These are phyloP conservation scores for Herpailurus yagouaroundi DNA, from an alignment of 2,113 vertebrate species.

Conservation along the genomic window DNA sequence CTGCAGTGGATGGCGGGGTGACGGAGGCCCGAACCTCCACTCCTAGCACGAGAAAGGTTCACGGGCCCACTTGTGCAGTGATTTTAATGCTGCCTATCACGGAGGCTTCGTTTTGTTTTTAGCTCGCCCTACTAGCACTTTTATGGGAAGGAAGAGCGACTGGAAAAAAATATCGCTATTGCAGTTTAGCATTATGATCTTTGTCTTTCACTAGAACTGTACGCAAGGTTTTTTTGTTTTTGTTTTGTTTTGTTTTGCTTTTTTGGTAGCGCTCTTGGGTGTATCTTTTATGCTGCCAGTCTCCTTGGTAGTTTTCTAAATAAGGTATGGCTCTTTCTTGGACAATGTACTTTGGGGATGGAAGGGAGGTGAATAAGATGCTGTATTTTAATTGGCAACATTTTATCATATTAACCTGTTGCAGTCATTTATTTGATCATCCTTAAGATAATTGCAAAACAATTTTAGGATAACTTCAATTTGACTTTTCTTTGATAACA, in stretches of 20 bases:
- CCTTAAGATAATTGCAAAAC: not conserved
- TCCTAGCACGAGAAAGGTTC: rapidly evolving
- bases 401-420: not conserved
- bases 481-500: not conserved
- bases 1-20: not conserved
- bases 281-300: not conserved
- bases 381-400: not conserved
- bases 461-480: not conserved
- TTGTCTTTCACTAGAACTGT: not conserved
- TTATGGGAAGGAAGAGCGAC: not conserved
- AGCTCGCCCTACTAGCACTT: not conserved
- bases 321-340: not conserved
- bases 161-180: not conserved
- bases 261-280: not conserved
- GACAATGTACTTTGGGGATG: not conserved
- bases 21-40: not conserved
- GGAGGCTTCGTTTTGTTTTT: not conserved
- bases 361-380: not conserved
- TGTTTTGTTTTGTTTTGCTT: too few relatives aligned
- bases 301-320: not conserved
- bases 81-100: not conserved
- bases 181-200: not conserved
- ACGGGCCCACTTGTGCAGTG: rapidly evolving
- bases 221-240: not conserved
- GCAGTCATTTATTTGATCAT: not conserved